Conservation (phyloP, 2,797 vertebrate genomes). For the Eospalax fontanierii region DNA sequence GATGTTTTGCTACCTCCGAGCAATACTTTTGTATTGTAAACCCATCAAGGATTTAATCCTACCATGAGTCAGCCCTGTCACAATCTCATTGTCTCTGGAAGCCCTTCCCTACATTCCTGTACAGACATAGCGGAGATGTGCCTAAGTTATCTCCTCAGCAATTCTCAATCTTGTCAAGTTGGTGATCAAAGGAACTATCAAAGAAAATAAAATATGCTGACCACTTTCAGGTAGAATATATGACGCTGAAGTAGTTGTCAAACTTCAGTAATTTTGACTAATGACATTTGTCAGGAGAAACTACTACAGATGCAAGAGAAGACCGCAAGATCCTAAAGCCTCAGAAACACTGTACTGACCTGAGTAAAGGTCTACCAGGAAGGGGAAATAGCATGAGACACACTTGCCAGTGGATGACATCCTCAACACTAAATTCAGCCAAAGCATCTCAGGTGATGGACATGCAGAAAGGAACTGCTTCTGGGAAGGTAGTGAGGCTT, state of each 20-base stretch:
- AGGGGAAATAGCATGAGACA: accelerated
- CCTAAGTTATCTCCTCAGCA: not conserved
- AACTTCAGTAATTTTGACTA: not conserved
- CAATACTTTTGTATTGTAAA: not conserved
- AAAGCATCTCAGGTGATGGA: not conserved
- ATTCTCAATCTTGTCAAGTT: not conserved
- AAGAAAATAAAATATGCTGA: not conserved
- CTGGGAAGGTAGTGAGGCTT: not conserved
- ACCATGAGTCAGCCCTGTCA: not conserved
- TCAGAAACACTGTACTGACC: accelerated
- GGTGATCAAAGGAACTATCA: not conserved
- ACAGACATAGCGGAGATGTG: not conserved
- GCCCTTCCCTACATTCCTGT: not conserved
- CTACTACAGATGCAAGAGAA: not conserved
- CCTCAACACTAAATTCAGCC: not conserved
- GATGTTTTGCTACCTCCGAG: not conserved
- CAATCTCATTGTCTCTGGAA: not conserved
- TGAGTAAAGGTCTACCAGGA: accelerated
- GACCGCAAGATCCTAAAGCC: accelerated
- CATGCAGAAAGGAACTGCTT: not conserved
- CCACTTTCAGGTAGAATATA: not conserved
- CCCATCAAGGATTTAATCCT: not conserved
- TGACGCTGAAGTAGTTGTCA: not conserved
- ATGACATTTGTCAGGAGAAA: constrained; percentile 7
- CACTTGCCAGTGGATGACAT: accelerated